Conservation (phyloP, 2,888 invertebrate genomes). For the Mythimna albipuncta region DNA sequence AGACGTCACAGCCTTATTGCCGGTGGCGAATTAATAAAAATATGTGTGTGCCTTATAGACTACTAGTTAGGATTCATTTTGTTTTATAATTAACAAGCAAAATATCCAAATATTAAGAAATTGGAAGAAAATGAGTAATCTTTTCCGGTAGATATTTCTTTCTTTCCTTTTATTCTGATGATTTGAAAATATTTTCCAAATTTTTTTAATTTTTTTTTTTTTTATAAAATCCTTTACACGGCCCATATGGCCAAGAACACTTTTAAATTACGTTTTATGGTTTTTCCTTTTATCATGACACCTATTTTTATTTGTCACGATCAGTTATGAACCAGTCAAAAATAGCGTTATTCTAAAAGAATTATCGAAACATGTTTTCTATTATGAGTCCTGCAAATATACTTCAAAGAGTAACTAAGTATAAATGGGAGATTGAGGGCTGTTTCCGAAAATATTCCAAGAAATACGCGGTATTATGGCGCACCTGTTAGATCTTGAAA, state of each 20-base stretch:
- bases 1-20: conserved; percentile 56
- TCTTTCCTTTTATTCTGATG: too few relatives aligned
- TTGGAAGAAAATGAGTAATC: too few relatives aligned
- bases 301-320: too few relatives aligned
- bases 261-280: too few relatives aligned
- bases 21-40: conserved; percentile 55
- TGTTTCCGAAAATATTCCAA: background rate
- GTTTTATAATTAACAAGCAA: too few relatives aligned
- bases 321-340: background rate
- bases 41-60: conserved; percentile 28
- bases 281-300: too few relatives aligned
- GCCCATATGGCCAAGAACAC: too few relatives aligned
- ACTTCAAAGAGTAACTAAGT: background rate
- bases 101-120: too few relatives aligned
- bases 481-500: background rate
- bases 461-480: background rate
- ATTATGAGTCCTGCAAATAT: background rate
- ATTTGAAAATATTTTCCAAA: too few relatives aligned
- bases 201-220: too few relatives aligned
- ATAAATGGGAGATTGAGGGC: background rate
- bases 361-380: background rate
- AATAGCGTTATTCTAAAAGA: background rate
- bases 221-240: too few relatives aligned
- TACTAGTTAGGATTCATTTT: conserved; percentile 24
- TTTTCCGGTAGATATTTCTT: too few relatives aligned